Percentiles rank a stretch among this genome's conserved stretches.
These are phyloP conservation scores for Cettia cetti DNA, from an alignment of 2,113 vertebrate genomes.

Conservation along the genomic window DNA sequence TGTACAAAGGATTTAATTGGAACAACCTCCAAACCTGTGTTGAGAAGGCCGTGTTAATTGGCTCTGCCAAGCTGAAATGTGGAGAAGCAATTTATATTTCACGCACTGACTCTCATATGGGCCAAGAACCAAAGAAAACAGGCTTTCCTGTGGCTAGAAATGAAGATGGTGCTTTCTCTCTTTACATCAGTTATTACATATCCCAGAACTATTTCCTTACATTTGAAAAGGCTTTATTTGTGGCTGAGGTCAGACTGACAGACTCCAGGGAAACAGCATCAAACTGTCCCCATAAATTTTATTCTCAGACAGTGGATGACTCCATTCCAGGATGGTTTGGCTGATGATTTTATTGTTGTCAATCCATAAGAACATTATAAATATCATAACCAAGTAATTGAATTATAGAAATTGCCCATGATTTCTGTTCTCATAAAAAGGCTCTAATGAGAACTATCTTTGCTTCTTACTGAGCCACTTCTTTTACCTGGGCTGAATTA, in stretches of 20 bases:
- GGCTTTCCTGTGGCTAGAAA: conserved; percentile 10
- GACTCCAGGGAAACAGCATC: conserved; percentile 25
- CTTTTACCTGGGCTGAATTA: background rate
- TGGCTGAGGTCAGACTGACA: conserved; percentile 35
- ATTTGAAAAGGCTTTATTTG: conserved; percentile 17
- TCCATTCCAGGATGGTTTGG: background rate
- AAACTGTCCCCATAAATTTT: background rate
- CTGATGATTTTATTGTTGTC: background rate
- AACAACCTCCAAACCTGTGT: conserved; percentile 14
- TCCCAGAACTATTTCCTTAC: conserved; percentile 9
- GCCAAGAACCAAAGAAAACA: conserved; percentile 37
- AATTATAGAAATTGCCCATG: background rate
- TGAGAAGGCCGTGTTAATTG: conserved; percentile 33
- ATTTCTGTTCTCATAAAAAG: background rate
- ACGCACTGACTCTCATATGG: conserved; percentile 39
- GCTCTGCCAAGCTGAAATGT: conserved; percentile 8
- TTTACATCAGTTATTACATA: background rate
- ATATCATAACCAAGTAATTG: background rate
- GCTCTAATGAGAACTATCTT: background rate
- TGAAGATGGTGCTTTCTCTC: background rate
- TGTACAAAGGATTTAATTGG: conserved; percentile 9
- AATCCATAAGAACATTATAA: background rate
- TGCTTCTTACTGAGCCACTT: background rate
- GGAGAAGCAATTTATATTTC: conserved; percentile 52
- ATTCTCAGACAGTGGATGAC: background rate